Conservation (phyloP, 2,113 vertebrate species). For the Galeopterus variegatus region DNA sequence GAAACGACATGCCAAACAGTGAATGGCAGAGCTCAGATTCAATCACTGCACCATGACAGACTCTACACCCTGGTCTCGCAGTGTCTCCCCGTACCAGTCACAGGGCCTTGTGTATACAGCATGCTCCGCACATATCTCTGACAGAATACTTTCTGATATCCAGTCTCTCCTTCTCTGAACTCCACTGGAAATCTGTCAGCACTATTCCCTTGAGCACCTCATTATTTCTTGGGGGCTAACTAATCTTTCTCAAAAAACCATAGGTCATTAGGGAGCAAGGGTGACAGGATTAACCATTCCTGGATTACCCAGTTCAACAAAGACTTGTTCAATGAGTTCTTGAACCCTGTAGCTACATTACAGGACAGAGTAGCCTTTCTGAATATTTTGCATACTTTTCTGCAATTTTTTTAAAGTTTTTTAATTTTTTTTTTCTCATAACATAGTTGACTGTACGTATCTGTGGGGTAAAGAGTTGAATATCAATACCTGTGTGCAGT, state of each 20-base stretch:
- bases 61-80: rapidly evolving
- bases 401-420: too few relatives aligned
- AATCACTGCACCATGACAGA: not conserved
- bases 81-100: not conserved
- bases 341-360: not conserved
- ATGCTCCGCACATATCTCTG: not conserved
- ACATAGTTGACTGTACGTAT: too few relatives aligned
- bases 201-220: not conserved
- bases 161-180: not conserved
- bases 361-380: not conserved
- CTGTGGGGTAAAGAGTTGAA: too few relatives aligned
- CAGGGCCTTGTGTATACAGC: rapidly evolving
- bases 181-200: not conserved
- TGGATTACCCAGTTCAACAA: not conserved
- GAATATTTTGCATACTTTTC: not conserved
- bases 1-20: rapidly evolving
- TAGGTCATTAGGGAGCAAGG: not conserved
- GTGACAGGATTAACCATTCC: not conserved
- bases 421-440: too few relatives aligned
- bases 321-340: not conserved
- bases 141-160: rapidly evolving
- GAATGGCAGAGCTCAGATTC: not conserved
- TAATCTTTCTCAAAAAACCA: not conserved
- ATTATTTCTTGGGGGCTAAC: not conserved
- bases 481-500: too few relatives aligned